Conservation (phyloP, 1,140 invertebrate genomes). For the Eriocheir sinensis region DNA sequence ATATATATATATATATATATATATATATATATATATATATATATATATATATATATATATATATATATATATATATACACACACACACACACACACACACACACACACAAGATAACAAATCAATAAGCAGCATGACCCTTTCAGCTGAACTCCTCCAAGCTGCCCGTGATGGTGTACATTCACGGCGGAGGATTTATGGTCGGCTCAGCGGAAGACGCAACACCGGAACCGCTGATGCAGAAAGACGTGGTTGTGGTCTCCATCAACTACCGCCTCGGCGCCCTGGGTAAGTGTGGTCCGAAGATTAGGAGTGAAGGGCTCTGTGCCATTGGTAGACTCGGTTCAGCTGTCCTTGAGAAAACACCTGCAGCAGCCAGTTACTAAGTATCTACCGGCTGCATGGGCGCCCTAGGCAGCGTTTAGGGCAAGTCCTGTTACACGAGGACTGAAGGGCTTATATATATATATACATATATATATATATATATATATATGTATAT, state of each 20-base stretch:
- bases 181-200: neutral
- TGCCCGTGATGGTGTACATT: neutral
- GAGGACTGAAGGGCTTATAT: too few relatives aligned
- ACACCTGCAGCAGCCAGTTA: too few relatives aligned
- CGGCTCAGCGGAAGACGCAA: neutral
- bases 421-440: too few relatives aligned
- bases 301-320: too few relatives aligned
- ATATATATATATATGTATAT: too few relatives aligned
- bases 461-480: neutral
- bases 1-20: constrained; percentile 16
- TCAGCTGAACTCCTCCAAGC: neutral
- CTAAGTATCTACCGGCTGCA: too few relatives aligned
- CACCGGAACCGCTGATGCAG: neutral
- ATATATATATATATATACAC: constrained; percentile 48
- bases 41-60: constrained; percentile 25
- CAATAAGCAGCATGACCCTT: too few relatives aligned
- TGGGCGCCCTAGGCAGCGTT: constrained; percentile 44
- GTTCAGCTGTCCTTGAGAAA: too few relatives aligned
- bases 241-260: neutral
- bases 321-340: too few relatives aligned
- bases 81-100: neutral
- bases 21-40: constrained; percentile 16
- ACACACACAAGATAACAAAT: neutral
- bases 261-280: neutral
- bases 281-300: too few relatives aligned